A percentile compares a stretch with the other conserved stretches of the same genome.
Evolutionary conservation across 2,113 vertebrate species (phyloP).

Genomic region (Chunga burmeisteri): DNA sequence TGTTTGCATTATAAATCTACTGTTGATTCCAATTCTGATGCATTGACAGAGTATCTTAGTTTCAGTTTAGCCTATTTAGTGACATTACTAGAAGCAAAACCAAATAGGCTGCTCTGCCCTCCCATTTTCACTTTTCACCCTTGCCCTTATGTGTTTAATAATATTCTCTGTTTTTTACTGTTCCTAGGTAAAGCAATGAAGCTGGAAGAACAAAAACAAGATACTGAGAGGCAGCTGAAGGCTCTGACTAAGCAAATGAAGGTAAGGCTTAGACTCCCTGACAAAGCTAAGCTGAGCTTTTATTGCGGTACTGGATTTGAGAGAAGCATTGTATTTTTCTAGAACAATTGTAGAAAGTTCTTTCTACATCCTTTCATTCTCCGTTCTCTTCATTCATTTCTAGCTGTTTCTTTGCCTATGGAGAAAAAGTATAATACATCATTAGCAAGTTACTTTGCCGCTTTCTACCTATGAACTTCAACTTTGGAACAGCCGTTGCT

Average conservation of each 20-base stretch:
- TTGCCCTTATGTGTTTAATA: neutral
- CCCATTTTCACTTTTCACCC: neutral
- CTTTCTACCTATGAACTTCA: neutral
- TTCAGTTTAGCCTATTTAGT: neutral
- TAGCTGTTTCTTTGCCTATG: neutral
- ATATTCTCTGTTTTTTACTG: neutral
- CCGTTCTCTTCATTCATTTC: neutral
- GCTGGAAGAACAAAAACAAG: conserved; percentile 89
- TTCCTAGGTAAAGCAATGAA: conserved; percentile 85
- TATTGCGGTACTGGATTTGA: neutral
- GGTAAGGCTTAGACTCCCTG: conserved; percentile 68
- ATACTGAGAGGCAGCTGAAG: conserved; percentile 89
- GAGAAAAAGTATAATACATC: neutral
- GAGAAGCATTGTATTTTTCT: neutral
- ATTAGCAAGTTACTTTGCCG: neutral
- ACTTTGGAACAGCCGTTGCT: neutral
- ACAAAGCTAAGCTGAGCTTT: neutral
- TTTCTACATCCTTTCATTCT: neutral
- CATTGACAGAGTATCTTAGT: neutral
- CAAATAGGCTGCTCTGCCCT: neutral
- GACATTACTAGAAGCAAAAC: neutral
- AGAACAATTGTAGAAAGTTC: neutral
- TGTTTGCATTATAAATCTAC: neutral
- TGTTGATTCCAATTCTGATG: neutral
- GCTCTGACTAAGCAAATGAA: conserved; percentile 87